Evolutionary conservation across 2,797 vertebrate species (phyloP), one percentile per base, ranked within the genome.

Genomic region (Hydrocynus forskahlii): DNA sequence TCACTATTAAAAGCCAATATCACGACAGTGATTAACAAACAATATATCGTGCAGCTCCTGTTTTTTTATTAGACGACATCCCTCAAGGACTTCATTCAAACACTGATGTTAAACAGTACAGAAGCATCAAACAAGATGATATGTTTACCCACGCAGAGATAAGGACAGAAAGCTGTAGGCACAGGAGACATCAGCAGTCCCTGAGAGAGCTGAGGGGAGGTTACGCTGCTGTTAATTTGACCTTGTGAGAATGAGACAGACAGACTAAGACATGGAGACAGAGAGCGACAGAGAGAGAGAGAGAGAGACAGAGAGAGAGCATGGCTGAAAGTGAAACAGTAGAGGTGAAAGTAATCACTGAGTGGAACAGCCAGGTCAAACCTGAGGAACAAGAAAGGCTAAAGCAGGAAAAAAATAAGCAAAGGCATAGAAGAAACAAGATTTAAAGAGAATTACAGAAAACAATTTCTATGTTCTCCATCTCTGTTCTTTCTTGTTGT

Each of bases 391-490:
- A 76, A 66, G 81, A 67, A 68, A 64, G 29, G 62, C 21, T 79
- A 71, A 77, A 66, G 83, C 85, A 85, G 88, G 88, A 88, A 83
- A 87, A 88, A 83, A 86, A 82, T 90, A 89, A 88, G 81, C 40
- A 69, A n/a, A 60, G 10, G 25, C 0, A 13, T 12, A 10, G 4
- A 60, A 86, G 89, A 86, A 77, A 83, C 89, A 88, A 88, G 81
- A 10, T 14, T 13, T 69, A 69, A n/a, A 68, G 4, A 45, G 38
- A 68, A 48, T 9, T 7, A 79, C 4, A 69, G 38, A 57, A 57
- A 6, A 54, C 25, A 50, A 5, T 6, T 19, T 21, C 21, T 21
- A 23, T 59, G n/a, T 23, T 35, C 66, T 69, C 35, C 38, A 67
- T 19, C 40, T n/a, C 40, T 69, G 67, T 21, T 69, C 40, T 48